phyloP scores from a whole-genome alignment of 2,888 invertebrate species.

The Lathronympha strigana region DNA sequence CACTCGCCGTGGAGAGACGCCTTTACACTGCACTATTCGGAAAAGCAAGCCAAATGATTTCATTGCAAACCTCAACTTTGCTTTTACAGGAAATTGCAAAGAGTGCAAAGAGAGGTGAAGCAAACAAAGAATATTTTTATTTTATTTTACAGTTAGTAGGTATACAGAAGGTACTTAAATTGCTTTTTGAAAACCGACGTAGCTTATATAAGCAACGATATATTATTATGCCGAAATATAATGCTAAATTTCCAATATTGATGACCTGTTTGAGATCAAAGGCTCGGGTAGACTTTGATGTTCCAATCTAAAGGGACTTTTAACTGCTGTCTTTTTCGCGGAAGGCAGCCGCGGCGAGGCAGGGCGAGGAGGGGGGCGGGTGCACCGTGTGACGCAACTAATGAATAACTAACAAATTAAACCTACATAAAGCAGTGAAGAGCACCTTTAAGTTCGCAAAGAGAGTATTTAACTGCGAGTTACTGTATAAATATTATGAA shows the following conservation, averaged over 20 bases:
- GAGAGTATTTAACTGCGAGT: neutral
- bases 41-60: conserved; percentile 48
- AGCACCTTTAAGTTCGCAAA: conserved; percentile 6
- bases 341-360: conserved; percentile 49
- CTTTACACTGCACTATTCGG: conserved; percentile 59
- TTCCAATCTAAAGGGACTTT: conserved; percentile 71
- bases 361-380: conserved; percentile 36
- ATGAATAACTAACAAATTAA: conserved; percentile 58
- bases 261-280: conserved; percentile 76
- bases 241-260: conserved; percentile 67
- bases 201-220: conserved; percentile 28
- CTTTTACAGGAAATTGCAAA: too few relatives aligned
- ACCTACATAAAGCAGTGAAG: conserved; percentile 14
- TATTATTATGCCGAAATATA: conserved; percentile 47
- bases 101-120: conserved; percentile 3
- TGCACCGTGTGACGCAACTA: conserved; percentile 49
- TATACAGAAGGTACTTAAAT: neutral
- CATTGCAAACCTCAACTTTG: conserved; percentile 26
- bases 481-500: neutral
- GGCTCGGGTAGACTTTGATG: conserved; percentile 73
- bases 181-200: conserved; percentile 7
- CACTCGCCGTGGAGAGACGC: conserved; percentile 74
- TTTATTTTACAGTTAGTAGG: neutral
- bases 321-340: conserved; percentile 70
- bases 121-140: neutral